Evolutionary conservation across 2,888 invertebrate genomes (phyloP), one percentile per base, ranked within the genome.

Genomic region (Leucoma salicis): DNA sequence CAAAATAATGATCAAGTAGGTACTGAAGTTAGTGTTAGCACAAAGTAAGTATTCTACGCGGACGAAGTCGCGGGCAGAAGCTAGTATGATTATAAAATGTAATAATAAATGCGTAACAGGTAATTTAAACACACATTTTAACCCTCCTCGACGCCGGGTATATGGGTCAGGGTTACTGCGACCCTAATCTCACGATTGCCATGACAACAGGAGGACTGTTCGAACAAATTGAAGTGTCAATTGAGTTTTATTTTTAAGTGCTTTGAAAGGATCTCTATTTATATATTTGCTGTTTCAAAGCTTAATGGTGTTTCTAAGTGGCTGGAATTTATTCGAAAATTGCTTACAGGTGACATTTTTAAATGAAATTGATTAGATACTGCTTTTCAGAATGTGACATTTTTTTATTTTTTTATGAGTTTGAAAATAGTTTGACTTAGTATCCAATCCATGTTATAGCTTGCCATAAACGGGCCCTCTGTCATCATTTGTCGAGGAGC

Each of bases 121-220:
- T 50, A 38, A 56, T 56, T 47, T 53, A 42, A 58, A 55, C 58
- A 61, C 53, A 61, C 40, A 53, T 45, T 38, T 45, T 24, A 45
- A 53, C 55, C 58, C 49, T 39, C 32, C 36, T 24, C 35, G 21
- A 39, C 42, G 31, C 35, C 41, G 33, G 35, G 5, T 32, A 41
- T 42, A 5, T 12, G 40, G 65, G 68, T 66, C 68, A 66, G 36
- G 66, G 68, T 48, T 50, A 40, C 42, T 6, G 38, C 42, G 65
- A 54, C 64, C 66, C 43, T 49, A 58, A 60, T 66, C 68, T 51
- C 37, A 49, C 39, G 40, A 52, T 58, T 16, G 15, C 58, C 42
- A 60, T 55, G 44, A 56, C 15, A 36, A 53, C 66, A 12, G 14
- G 13, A 13, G 13, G 21, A 21, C 8, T 21, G n/a, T 27, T 27